Evolutionary conservation across 2,797 vertebrate species (phyloP).

Genomic region (Anabas testudineus): DNA sequence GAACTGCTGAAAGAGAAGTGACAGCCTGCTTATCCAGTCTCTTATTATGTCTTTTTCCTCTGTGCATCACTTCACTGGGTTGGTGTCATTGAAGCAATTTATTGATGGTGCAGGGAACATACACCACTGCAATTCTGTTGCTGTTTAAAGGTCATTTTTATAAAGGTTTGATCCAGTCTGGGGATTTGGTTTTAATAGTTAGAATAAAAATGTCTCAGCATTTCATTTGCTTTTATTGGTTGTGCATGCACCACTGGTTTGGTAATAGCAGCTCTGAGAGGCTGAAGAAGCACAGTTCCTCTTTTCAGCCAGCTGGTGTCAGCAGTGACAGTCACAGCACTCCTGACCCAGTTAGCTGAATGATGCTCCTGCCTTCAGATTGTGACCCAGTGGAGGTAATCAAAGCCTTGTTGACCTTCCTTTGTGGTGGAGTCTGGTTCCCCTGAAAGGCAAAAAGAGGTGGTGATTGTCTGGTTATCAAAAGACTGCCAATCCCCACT

Average conservation of each 20-base stretch:
- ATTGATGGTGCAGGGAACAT: background rate
- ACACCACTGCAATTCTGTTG: background rate
- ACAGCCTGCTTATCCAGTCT: conserved; percentile 10
- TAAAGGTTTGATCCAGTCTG: background rate
- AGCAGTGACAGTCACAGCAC: conserved; percentile 37
- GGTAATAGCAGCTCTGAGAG: background rate
- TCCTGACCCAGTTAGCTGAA: conserved; percentile 49
- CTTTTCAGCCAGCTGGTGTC: conserved; percentile 59
- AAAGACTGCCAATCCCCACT: conserved; percentile 7
- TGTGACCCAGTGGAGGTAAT: conserved; percentile 48
- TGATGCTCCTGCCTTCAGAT: conserved; percentile 29
- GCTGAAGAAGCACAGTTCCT: conserved; percentile 13
- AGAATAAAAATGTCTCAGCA: background rate
- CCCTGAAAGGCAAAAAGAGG: conserved; percentile 11
- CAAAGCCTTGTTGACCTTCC: conserved; percentile 30
- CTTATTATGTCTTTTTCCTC: background rate
- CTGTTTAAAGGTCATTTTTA: background rate
- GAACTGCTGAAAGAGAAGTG: conserved; percentile 18
- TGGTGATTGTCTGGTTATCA: conserved; percentile 17
- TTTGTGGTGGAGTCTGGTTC: conserved; percentile 30
- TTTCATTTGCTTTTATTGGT: background rate
- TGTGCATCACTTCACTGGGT: conserved; percentile 4
- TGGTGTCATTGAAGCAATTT: background rate
- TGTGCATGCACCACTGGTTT: background rate
- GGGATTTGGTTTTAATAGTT: background rate